Conservation (phyloP, 2,797 vertebrate species). For the Tenualosa ilisha region DNA sequence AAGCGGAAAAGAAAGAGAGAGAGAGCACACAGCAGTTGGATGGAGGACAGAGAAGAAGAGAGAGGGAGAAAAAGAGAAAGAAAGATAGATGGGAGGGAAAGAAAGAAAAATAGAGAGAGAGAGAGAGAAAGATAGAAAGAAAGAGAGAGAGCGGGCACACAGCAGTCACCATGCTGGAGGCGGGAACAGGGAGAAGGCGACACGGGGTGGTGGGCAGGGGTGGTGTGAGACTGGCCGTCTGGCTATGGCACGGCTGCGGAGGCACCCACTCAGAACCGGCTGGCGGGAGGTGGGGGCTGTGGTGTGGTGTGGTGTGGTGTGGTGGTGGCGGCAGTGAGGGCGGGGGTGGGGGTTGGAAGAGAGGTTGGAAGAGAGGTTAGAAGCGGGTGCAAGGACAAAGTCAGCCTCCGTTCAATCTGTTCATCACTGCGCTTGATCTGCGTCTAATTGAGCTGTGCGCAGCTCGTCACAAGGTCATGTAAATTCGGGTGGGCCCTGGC, state of each 20-base stretch:
- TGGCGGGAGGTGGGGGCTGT: not conserved
- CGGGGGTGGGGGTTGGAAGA: not conserved
- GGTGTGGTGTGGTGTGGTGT: not conserved
- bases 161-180: slow-evolving; percentile 17
- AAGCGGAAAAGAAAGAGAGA: not conserved
- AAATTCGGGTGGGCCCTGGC: slow-evolving; percentile 52
- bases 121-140: not conserved
- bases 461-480: slow-evolving; percentile 58
- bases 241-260: not conserved
- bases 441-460: slow-evolving; percentile 55
- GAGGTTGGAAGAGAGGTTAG: slow-evolving; percentile 29
- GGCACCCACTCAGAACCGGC: not conserved
- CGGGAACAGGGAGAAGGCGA: not conserved
- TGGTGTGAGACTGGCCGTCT: slow-evolving; percentile 30
- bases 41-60: not conserved
- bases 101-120: not conserved
- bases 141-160: not conserved
- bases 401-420: slow-evolving; percentile 42
- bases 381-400: slow-evolving; percentile 33
- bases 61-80: not conserved
- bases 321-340: not conserved
- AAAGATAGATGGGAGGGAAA: not conserved
- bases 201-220: slow-evolving; percentile 27
- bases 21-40: not conserved
- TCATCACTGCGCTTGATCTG: slow-evolving; percentile 55